Conservation (phyloP, 2,113 vertebrate genomes). For the Tautogolabrus adspersus region DNA sequence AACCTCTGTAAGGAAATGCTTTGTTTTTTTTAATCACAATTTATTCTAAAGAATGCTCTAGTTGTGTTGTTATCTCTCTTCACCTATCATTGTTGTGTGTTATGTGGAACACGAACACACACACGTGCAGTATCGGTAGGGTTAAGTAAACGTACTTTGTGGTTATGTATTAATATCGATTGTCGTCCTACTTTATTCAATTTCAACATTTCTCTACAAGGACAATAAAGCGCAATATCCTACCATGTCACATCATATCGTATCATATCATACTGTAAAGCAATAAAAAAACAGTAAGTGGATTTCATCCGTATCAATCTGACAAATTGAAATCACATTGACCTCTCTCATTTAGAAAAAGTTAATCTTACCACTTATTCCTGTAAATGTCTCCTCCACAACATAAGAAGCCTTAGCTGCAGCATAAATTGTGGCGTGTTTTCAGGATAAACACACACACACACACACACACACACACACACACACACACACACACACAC, state of each 20-base stretch:
- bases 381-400: neutral
- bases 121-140: no score
- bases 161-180: no score
- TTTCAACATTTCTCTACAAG: no score
- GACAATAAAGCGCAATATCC: neutral
- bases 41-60: neutral
- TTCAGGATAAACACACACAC: conserved; percentile 63
- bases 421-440: conserved; percentile 52
- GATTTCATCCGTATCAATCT: neutral
- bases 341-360: neutral
- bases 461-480: neutral
- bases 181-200: no score
- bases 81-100: neutral
- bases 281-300: neutral
- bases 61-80: neutral
- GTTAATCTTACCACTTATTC: neutral
- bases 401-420: neutral
- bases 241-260: neutral
- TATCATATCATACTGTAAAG: neutral
- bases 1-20: neutral
- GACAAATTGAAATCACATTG: neutral
- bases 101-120: neutral
- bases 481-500: neutral
- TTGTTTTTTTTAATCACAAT: neutral
- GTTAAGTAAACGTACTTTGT: no score